Percentiles rank a stretch among this genome's conserved stretches.
Conservation (phyloP, 1,140 invertebrate species). For the Sitodiplosis mosellana region DNA sequence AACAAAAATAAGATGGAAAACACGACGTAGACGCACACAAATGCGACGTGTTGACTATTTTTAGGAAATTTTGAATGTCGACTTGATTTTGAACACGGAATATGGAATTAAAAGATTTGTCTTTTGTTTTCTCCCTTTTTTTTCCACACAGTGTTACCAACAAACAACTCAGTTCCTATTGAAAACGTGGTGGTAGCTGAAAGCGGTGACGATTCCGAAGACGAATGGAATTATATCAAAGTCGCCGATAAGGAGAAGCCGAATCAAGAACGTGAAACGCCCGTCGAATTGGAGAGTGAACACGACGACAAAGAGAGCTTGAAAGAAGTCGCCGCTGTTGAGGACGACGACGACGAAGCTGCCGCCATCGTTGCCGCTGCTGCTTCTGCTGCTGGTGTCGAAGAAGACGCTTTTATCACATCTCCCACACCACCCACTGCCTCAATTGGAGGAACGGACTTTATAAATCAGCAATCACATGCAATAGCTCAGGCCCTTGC, state of each 20-base stretch:
- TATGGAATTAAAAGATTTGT: too few relatives aligned
- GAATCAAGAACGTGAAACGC: neutral
- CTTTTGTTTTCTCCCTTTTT: too few relatives aligned
- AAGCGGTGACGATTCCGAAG: slow-evolving; percentile 2
- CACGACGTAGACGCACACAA: too few relatives aligned
- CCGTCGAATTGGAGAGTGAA: neutral
- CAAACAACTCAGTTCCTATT: neutral
- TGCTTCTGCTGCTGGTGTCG: neutral
- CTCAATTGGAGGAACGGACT: too few relatives aligned
- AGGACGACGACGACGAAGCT: neutral
- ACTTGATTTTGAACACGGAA: too few relatives aligned
- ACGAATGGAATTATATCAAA: slow-evolving; percentile 4
- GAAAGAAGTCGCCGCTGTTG: neutral
- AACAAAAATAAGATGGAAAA: too few relatives aligned
- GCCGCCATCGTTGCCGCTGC: neutral
- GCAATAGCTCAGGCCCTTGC: neutral
- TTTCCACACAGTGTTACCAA: neutral
- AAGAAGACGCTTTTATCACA: neutral
- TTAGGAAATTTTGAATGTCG: too few relatives aligned
- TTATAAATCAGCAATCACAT: neutral
- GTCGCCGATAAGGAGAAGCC: neutral
- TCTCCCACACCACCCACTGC: too few relatives aligned
- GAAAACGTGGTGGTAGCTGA: slow-evolving; percentile 1
- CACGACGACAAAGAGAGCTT: neutral
- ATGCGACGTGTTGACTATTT: too few relatives aligned